These are phyloP conservation scores for Linurgus olivaceus DNA, from an alignment of 2,797 vertebrate species.

Conservation along the genomic window DNA sequence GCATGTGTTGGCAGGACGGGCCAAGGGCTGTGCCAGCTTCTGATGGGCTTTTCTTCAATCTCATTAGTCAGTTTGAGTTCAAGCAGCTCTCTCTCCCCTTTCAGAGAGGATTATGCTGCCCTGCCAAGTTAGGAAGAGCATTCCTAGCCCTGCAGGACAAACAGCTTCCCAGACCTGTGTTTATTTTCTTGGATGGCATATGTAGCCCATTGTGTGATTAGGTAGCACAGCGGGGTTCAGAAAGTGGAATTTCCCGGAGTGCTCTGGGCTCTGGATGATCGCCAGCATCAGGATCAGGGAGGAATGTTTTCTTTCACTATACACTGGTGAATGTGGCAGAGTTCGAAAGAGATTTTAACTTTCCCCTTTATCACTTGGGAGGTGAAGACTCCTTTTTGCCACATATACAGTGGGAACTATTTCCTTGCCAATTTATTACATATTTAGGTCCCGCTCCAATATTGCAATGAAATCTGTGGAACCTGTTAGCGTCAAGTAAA, in stretches of 20 bases:
- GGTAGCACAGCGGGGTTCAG: slow-evolving; percentile 47
- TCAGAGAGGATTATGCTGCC: slow-evolving; percentile 57
- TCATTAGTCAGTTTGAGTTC: slow-evolving; percentile 58
- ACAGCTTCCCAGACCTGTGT: slow-evolving; percentile 66
- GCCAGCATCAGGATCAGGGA: slow-evolving; percentile 45
- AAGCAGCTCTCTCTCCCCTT: slow-evolving; percentile 58
- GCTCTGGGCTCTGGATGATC: slow-evolving; percentile 6
- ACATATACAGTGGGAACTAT: background rate
- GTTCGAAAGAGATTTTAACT: slow-evolving; percentile 36
- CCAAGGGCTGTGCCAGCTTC: slow-evolving; percentile 5
- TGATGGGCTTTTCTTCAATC: slow-evolving; percentile 51
- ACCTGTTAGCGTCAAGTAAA: background rate
- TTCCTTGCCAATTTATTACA: background rate
- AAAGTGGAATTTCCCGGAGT: slow-evolving; percentile 65
- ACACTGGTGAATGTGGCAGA: slow-evolving; percentile 9
- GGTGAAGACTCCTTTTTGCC: slow-evolving; percentile 4
- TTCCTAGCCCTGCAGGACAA: slow-evolving; percentile 68
- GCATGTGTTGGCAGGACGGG: background rate
- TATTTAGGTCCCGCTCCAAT: background rate
- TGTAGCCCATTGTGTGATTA: slow-evolving; percentile 70
- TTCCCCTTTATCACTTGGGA: background rate
- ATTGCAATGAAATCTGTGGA: background rate
- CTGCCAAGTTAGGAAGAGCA: slow-evolving; percentile 68
- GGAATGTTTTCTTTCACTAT: slow-evolving; percentile 61
- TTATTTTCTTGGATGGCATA: slow-evolving; percentile 71